Conservation (phyloP, 1,140 invertebrate species). For the Megalonaias nervosa region DNA sequence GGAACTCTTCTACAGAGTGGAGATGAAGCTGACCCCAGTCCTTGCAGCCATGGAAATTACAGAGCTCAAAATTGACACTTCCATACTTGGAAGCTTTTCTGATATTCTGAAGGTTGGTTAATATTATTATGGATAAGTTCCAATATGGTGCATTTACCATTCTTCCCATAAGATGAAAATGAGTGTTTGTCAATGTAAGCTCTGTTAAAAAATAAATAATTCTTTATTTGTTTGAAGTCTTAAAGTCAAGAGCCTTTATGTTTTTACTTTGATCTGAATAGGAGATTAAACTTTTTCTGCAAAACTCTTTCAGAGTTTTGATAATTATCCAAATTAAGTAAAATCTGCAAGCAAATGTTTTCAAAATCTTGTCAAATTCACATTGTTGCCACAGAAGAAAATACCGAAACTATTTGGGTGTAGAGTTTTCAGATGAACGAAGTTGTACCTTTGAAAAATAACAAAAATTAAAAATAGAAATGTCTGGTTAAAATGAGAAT, state of each 20-base stretch:
- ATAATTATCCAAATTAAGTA: too few species aligned
- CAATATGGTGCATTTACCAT: neutral
- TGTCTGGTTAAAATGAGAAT: too few species aligned
- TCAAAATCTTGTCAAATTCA: too few species aligned
- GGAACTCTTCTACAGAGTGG: constrained; percentile 71
- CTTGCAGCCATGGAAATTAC: constrained; percentile 74
- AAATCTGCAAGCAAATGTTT: too few species aligned
- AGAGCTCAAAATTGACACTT: constrained; percentile 70
- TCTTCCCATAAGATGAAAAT: neutral
- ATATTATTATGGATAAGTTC: neutral
- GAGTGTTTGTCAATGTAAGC: too few species aligned
- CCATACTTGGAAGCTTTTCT: constrained; percentile 71
- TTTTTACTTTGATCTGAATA: neutral
- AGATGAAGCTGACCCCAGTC: constrained; percentile 74
- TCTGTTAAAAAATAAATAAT: neutral
- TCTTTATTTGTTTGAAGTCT: neutral
- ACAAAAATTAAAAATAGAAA: too few species aligned
- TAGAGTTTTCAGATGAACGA: too few species aligned
- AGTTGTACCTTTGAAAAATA: too few species aligned
- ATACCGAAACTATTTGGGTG: too few species aligned
- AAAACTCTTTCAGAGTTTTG: neutral
- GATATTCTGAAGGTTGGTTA: constrained; percentile 61
- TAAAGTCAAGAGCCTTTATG: neutral
- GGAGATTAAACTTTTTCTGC: neutral
- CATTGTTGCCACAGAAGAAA: too few species aligned